These are phyloP conservation scores for Intellagama lesueurii DNA, from an alignment of 2,797 vertebrate genomes.

Conservation along the genomic window DNA sequence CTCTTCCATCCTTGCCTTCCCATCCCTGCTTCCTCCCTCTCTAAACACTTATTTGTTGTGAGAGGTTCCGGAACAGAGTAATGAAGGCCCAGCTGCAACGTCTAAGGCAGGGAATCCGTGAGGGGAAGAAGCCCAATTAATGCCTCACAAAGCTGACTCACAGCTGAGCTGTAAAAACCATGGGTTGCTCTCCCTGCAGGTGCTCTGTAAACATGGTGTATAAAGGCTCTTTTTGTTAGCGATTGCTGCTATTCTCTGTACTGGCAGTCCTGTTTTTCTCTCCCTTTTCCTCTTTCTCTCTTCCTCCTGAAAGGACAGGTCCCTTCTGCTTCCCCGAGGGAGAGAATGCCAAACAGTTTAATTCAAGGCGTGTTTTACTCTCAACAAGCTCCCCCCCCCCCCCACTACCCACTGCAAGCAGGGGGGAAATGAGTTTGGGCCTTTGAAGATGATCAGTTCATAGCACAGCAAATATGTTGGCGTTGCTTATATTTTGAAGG, in stretches of 20 bases:
- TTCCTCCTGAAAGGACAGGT: not conserved
- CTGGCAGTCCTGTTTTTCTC: not conserved
- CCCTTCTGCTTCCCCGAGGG: slow-evolving; percentile 6
- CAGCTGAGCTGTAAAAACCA: slow-evolving; percentile 10
- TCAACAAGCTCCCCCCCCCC: not conserved
- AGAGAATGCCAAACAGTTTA: slow-evolving; percentile 8
- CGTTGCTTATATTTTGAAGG: not conserved
- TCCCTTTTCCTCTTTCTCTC: not conserved
- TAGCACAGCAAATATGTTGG: not conserved
- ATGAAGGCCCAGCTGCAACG: slow-evolving; percentile 72
- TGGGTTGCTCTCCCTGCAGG: slow-evolving; percentile 19
- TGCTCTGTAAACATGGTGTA: not conserved
- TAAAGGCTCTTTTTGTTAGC: slow-evolving; percentile 30
- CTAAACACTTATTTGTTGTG: slow-evolving; percentile 60
- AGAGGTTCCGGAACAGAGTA: slow-evolving; percentile 55
- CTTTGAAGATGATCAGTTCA: not conserved
- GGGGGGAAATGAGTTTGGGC: not conserved
- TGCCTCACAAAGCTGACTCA: slow-evolving; percentile 29
- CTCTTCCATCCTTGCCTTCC: not conserved
- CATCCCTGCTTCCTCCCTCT: slow-evolving; percentile 51
- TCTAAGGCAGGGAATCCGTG: slow-evolving; percentile 17
- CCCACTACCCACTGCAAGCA: not conserved
- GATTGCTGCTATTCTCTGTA: not conserved
- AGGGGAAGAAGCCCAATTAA: slow-evolving; percentile 8
- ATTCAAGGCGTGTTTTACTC: not conserved